phyloP scores from a whole-genome alignment of 2,797 vertebrate species.

The Acestrorhynchus altus region DNA sequence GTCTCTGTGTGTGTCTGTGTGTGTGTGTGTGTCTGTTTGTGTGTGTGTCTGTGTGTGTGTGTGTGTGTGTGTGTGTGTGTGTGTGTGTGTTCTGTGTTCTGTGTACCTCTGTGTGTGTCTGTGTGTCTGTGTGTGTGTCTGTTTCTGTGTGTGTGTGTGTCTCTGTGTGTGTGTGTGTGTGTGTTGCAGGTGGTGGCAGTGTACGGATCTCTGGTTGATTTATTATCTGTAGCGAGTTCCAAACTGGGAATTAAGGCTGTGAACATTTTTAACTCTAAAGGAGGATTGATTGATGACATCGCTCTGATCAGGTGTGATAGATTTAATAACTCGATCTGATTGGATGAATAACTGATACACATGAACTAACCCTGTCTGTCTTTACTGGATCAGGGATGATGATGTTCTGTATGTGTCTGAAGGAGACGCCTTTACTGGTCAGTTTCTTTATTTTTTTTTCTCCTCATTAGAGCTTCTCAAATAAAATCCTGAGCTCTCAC shows the following conservation, averaged over 20 bases:
- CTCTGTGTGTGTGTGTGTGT: background rate
- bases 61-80: no score
- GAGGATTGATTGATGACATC: constrained; percentile 90
- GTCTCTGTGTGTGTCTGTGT: no score
- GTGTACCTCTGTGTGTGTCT: no score
- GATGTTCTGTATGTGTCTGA: constrained; percentile 97
- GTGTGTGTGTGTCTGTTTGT: no score
- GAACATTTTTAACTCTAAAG: constrained; percentile 87
- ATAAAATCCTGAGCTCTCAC: constrained; percentile 91
- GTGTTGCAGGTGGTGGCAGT: constrained; percentile 85
- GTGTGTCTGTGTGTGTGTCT: no score
- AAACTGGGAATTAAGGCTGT: constrained; percentile 89
- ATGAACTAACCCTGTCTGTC: no score
- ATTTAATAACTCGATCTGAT: background rate
- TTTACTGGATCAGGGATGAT: constrained; percentile 90
- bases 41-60: no score
- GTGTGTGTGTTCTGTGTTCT: no score
- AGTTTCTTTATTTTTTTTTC: constrained; percentile 71
- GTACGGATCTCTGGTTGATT: constrained; percentile 85
- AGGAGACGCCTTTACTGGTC: constrained; percentile 92
- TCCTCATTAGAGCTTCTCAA: constrained; percentile 69
- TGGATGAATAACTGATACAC: background rate
- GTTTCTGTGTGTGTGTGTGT: no score
- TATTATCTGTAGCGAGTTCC: constrained; percentile 85
- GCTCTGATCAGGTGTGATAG: constrained; percentile 83